Evolutionary conservation across 92 coral and sea anemone species (phyloP), one percentile per base, ranked within the genome.

Genomic region (Actinernus sp.): DNA sequence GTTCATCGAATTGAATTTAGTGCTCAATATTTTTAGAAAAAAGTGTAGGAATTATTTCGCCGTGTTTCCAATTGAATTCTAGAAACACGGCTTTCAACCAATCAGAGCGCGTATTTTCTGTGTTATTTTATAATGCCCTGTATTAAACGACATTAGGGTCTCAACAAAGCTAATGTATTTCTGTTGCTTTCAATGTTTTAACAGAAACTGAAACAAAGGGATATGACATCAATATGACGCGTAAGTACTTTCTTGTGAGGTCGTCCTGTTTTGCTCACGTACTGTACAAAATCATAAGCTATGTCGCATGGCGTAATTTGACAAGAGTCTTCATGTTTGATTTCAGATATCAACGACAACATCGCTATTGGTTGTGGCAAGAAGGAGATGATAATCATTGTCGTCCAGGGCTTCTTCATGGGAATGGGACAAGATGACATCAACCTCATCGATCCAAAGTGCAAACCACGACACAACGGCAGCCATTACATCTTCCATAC

Each of bases 321-420:
- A 21, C 26, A 10, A 40, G 17, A 36, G 36, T 24, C 23, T 41
- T 56, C 25, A 29, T 2, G 16, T 6, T n/a, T 32, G 49, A 2
- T 28, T 13, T 1, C 50, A 82, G 88, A 49, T 21, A 82, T 82
- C 68, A 85, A 85, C 69, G 55, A 80, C 45, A 41, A 74, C 38
- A n/a, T 89, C 31, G 92, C 96, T 1, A 80, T 89, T 16, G 90
- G 92, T 6, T 90, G 96, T 45, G 86, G 89, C 41, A 82, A 74
- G 61, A 78, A 76, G 43, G 68, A 69, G 18, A 85, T 90, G 82
- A 69, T 68, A 32, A 83, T 90, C 13, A 34, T 85, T 9, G 73
- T 90, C 1, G 56, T 61, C 2, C 68, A 76, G 29, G 33, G 26
- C 1, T n/a, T 68, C 45, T 58, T 90, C 1, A 67, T 75, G 69